Percentiles rank a stretch among this genome's conserved stretches.
Evolutionary conservation across 2,113 vertebrate genomes (phyloP).

Genomic region (Tragulus kanchil): DNA sequence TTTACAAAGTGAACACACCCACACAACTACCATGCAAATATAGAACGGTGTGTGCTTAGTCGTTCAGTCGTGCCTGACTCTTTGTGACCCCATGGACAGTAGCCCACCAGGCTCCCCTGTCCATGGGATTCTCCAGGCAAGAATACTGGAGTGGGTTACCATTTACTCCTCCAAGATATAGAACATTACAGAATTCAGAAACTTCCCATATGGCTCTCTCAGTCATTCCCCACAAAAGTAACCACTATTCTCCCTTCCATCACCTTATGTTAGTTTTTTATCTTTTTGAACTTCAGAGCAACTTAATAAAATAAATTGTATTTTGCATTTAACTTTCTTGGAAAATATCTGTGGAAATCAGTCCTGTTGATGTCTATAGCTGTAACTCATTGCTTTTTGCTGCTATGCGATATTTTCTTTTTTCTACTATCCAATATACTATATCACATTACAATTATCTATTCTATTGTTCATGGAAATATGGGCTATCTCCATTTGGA

Average conservation of each 20-base stretch:
- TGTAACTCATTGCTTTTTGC: background rate
- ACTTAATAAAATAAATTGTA: background rate
- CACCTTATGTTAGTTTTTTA: background rate
- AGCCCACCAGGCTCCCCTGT: background rate
- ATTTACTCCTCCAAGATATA: background rate
- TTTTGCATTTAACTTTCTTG: background rate
- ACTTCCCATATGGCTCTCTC: background rate
- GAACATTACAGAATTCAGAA: background rate
- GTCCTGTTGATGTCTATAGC: background rate
- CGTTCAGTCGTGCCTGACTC: background rate
- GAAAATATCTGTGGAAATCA: background rate
- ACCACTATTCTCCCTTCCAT: background rate
- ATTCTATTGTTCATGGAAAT: background rate
- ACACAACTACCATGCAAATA: background rate
- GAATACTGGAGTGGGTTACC: background rate
- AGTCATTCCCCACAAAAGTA: background rate
- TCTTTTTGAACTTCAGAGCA: constrained; percentile 10
- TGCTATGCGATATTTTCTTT: background rate
- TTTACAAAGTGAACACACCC: background rate
- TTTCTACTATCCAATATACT: background rate
- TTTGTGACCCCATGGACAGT: background rate
- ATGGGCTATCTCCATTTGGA: constrained; percentile 35
- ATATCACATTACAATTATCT: background rate
- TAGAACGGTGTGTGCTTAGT: background rate
- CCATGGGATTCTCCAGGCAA: background rate